Evolutionary conservation across 2,113 vertebrate species (phyloP).

Genomic region (Tyrannus savana): DNA sequence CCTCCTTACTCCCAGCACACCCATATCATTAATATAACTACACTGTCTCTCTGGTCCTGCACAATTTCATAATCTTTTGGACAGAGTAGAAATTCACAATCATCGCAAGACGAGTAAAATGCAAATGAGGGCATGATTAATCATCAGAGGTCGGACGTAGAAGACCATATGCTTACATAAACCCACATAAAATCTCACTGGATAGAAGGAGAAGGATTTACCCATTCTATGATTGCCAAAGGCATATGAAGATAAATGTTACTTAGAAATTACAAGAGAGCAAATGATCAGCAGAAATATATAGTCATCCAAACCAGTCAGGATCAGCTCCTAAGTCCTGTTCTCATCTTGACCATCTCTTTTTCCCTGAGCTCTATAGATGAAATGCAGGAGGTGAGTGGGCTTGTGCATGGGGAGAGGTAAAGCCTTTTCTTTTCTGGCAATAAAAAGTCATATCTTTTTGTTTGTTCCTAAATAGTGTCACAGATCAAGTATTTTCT

Average conservation of each 20-base stretch:
- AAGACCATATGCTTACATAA: neutral
- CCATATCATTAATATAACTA: neutral
- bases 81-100: neutral
- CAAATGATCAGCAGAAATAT: neutral
- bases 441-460: fast-evolving
- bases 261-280: neutral
- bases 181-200: neutral
- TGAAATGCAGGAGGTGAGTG: neutral
- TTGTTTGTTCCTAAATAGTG: neutral
- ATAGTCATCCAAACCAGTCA: neutral
- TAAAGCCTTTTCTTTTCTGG: neutral
- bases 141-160: neutral
- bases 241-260: neutral
- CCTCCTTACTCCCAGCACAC: neutral
- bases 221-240: neutral
- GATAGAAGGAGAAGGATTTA: neutral
- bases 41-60: neutral
- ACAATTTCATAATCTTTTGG: neutral
- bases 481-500: neutral
- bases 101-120: neutral
- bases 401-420: neutral
- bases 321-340: neutral
- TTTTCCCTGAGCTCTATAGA: neutral
- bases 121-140: neutral
- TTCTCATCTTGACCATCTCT: neutral